phyloP scores from a whole-genome alignment of 2,797 vertebrate genomes.

The Ispidina picta region DNA sequence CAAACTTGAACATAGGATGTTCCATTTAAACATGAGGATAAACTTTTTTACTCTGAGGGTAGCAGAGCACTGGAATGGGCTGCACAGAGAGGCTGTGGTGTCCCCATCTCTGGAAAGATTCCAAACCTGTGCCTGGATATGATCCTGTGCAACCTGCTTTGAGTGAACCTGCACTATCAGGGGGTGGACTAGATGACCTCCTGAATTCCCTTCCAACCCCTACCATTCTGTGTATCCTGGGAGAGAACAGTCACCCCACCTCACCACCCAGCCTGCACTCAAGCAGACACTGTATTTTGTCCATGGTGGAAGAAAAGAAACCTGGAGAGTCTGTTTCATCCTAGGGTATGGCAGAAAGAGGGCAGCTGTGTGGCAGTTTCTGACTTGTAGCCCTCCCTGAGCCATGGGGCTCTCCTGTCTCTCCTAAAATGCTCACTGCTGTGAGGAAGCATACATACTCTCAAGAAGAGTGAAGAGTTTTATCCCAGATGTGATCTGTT shows the following conservation, averaged over 20 bases:
- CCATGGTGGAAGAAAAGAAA: neutral
- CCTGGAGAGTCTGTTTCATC: neutral
- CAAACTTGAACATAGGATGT: too few relatives aligned
- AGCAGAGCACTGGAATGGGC: too few relatives aligned
- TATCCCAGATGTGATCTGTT: slow-evolving; percentile 20
- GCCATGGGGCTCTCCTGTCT: neutral
- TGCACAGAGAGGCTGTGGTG: too few relatives aligned
- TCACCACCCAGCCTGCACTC: neutral
- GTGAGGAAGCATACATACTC: neutral
- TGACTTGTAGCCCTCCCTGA: neutral
- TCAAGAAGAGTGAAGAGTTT: neutral
- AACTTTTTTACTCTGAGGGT: too few relatives aligned
- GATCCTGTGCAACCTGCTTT: neutral
- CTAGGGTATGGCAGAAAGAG: neutral
- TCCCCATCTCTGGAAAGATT: too few relatives aligned
- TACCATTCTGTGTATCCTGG: neutral
- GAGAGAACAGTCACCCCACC: neutral
- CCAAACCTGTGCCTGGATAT: too few relatives aligned
- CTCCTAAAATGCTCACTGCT: neutral
- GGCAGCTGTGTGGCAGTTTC: neutral
- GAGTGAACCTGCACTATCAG: neutral
- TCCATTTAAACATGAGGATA: too few relatives aligned
- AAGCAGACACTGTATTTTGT: accelerated
- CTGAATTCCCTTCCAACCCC: neutral
- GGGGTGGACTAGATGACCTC: neutral